A percentile compares a stretch with the other conserved stretches of the same genome.
These are phyloP conservation scores for Corbicula japonica DNA, from an alignment of 2,888 invertebrate species.

Conservation along the genomic window DNA sequence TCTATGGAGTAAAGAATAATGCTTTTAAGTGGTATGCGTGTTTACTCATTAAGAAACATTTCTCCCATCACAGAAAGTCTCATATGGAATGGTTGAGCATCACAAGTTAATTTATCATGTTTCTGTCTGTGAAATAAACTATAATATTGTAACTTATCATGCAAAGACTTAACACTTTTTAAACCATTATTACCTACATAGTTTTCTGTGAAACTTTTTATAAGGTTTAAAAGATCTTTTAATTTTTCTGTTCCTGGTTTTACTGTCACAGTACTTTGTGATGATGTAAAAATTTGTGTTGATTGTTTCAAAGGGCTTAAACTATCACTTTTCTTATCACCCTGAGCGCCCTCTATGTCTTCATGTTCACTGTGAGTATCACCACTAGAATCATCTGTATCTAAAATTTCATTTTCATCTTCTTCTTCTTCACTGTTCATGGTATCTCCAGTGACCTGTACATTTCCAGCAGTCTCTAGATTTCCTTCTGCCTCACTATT, in stretches of 20 bases:
- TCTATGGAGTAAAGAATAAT: too few species aligned
- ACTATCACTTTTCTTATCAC: background rate
- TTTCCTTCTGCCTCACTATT: too few species aligned
- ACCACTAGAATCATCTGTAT: background rate
- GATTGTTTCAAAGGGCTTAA: background rate
- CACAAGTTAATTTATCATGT: constrained; percentile 90
- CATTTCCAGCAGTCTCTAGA: too few species aligned
- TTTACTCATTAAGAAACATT: constrained; percentile 88
- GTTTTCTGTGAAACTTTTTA: constrained; percentile 58
- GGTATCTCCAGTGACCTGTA: too few species aligned
- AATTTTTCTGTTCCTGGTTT: constrained; percentile 31
- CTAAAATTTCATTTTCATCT: background rate
- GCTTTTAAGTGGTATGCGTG: too few species aligned
- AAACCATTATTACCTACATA: constrained; percentile 41
- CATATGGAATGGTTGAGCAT: constrained; percentile 93
- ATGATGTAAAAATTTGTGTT: background rate
- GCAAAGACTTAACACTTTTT: constrained; percentile 52
- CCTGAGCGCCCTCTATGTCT: background rate
- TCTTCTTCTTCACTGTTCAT: background rate
- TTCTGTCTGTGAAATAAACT: constrained; percentile 68
- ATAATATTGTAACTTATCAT: constrained; percentile 70
- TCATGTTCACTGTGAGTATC: background rate
- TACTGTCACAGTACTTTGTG: background rate
- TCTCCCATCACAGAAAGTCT: constrained; percentile 93
- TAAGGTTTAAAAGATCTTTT: constrained; percentile 44